These are phyloP conservation scores for Danio albolineatus DNA, from an alignment of 2,797 vertebrate genomes.

Conservation along the genomic window DNA sequence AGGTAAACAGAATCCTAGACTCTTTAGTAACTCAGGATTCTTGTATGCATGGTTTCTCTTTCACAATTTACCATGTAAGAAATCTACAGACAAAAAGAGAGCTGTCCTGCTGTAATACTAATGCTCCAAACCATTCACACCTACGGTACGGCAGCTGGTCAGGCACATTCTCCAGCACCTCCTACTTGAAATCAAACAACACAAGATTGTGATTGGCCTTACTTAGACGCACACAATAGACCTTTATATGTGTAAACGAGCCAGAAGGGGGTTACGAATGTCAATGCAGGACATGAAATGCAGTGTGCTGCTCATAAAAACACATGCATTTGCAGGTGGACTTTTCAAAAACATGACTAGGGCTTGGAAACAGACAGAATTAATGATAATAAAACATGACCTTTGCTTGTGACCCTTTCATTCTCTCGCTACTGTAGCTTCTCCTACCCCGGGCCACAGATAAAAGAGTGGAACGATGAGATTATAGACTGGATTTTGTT, in stretches of 20 bases:
- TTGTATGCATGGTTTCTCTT: background rate
- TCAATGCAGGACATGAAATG: conserved; percentile 1
- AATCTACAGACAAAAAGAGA: background rate
- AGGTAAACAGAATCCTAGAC: too few relatives aligned
- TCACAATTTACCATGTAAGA: background rate
- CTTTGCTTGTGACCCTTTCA: conserved; percentile 1
- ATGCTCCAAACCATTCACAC: conserved; percentile 16
- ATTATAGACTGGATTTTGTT: conserved; percentile 12
- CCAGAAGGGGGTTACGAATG: conserved; percentile 14
- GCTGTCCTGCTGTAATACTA: background rate
- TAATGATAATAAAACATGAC: conserved; percentile 3
- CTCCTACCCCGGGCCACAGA: conserved; percentile 8
- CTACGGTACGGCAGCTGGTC: conserved; percentile 33
- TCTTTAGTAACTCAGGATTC: background rate
- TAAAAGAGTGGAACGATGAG: background rate
- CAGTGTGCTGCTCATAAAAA: background rate
- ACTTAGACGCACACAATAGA: conserved; percentile 43
- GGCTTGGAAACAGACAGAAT: background rate
- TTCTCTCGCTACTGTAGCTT: conserved; percentile 1
- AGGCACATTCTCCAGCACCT: conserved; percentile 46
- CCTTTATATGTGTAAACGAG: conserved; percentile 49
- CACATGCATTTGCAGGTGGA: background rate
- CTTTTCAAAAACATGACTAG: background rate
- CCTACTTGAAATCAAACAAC: conserved; percentile 48
- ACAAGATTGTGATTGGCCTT: conserved; percentile 24